phyloP scores from a whole-genome alignment of 2,113 vertebrate genomes.

The Colistium nudipinnis region DNA sequence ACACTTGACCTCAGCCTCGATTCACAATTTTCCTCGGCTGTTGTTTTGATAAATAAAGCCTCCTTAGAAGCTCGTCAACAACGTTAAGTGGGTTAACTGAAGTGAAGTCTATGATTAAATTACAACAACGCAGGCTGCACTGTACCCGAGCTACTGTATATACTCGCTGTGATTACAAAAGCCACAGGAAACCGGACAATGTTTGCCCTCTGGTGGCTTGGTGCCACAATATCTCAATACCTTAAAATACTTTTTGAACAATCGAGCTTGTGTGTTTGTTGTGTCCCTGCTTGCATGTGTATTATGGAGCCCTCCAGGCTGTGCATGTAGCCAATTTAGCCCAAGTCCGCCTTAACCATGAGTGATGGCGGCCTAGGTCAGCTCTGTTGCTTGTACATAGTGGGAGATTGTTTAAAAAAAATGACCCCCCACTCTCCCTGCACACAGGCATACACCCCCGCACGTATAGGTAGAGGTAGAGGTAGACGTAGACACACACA shows the following conservation, averaged over 20 bases:
- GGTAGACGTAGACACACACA: conserved; percentile 27
- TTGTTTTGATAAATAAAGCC: conserved; percentile 10
- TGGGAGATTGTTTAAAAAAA: conserved; percentile 71
- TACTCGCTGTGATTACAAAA: conserved; percentile 28
- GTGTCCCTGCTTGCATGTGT: conserved; percentile 30
- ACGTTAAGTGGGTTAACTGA: background rate
- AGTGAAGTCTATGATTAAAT: conserved; percentile 15
- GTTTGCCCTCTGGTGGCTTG: conserved; percentile 19
- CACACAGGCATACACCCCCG: conserved; percentile 23
- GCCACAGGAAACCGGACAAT: conserved; percentile 10
- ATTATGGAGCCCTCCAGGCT: conserved; percentile 46
- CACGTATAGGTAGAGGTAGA: background rate
- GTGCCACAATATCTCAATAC: conserved; percentile 21
- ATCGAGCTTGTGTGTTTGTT: conserved; percentile 28
- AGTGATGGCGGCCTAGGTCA: conserved; percentile 68
- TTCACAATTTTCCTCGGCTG: background rate
- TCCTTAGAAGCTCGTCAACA: conserved; percentile 3
- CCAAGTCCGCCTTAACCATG: conserved; percentile 51
- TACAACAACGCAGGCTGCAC: conserved; percentile 1
- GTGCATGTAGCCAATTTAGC: conserved; percentile 71
- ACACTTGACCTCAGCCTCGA: background rate
- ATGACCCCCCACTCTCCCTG: conserved; percentile 33
- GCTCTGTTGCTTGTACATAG: conserved; percentile 48
- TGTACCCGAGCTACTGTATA: conserved; percentile 7
- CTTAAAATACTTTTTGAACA: conserved; percentile 39